Base-by-base conservation (phyloP, 30 jellyfish, hydroid and myxozoan species). In the Aurelia aurita complex sp. Pacific region DNA sequence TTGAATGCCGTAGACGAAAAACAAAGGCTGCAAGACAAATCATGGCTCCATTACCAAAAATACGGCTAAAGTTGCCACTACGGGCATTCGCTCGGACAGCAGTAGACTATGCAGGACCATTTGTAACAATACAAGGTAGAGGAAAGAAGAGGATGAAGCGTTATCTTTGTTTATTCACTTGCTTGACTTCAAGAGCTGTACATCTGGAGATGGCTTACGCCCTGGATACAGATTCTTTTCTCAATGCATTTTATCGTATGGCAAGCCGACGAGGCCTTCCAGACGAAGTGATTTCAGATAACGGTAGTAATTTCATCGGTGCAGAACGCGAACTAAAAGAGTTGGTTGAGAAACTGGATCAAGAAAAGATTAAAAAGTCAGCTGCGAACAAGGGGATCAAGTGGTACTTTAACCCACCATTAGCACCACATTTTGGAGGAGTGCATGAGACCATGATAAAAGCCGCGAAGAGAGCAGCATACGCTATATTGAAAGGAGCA, bases 381-480 rank as follows among this genome's bases (percentile, higher is more conserved):
- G 29, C 29, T 23, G 29, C 29, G 29, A 23, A 23, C 29, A 23
- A 23, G 29, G 29, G 29, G 29, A 23, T 23, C 0, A 23, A 23
- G 69, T 85, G 86, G 95, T 4, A 64, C 64, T 85, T 76, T 55
- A 85, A 85, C 64, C 92, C 95, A n/a, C 92, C 95, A 34, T 23
- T 57, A 18, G 95, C 75, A 32, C 95, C 95, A 10, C 93, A 85
- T 42, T 85, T 80, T 40, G 69, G 85, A 7, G 89, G 89, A 5
- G 89, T 1, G 46, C 85, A 80, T 2, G 89, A 80, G 42, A 62
- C 86, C 10, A 12, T 80, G 73, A 50, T 80, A n/a, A 80, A 66
- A 15, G 36, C 89, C 33, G 89, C 89, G 0, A 80, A 80, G 86
- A 64, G 86, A 62, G 89, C 89, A 5, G n/a, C 43, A 18, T 17